Evolutionary conservation across 2,888 invertebrate genomes (phyloP).

Genomic region (Tiphia femorata): DNA sequence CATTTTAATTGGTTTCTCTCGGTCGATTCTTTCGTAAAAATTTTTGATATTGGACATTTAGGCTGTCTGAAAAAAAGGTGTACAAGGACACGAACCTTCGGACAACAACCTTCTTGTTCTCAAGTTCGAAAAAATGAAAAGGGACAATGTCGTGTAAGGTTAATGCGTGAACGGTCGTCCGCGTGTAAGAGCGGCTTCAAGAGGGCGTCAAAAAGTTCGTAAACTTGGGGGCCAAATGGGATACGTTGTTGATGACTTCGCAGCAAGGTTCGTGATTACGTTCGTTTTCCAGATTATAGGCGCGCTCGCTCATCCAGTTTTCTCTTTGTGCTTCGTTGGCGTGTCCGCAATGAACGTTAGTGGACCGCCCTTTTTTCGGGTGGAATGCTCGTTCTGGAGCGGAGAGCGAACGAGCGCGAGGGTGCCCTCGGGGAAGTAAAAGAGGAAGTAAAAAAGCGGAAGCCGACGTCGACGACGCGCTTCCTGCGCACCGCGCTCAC

Average conservation of each 20-base stretch:
- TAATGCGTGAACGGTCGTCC: too few species aligned
- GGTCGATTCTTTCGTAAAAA: too few species aligned
- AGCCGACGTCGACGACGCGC: neutral
- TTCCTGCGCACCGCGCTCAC: neutral
- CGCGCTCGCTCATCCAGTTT: conserved; percentile 17
- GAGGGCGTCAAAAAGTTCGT: conserved; percentile 13
- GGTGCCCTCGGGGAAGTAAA: neutral
- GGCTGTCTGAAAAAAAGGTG: too few species aligned
- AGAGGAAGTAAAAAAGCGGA: neutral
- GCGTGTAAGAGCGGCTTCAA: too few species aligned
- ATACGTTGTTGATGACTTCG: conserved; percentile 27
- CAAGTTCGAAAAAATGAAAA: neutral
- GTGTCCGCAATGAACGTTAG: conserved; percentile 15
- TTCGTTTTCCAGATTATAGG: conserved; percentile 22
- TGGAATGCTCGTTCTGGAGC: neutral
- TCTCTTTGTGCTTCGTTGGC: conserved; percentile 12
- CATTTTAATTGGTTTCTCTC: too few species aligned
- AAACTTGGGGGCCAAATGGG: conserved; percentile 18
- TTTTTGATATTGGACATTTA: too few species aligned
- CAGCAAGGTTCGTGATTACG: conserved; percentile 24
- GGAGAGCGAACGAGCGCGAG: neutral
- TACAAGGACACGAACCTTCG: too few species aligned
- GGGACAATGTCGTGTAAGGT: conserved; percentile 1
- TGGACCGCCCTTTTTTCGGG: neutral
- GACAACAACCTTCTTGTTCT: too few species aligned